Evolutionary conservation across 2,113 vertebrate genomes (phyloP).

Genomic region (Arvicanthis niloticus): DNA sequence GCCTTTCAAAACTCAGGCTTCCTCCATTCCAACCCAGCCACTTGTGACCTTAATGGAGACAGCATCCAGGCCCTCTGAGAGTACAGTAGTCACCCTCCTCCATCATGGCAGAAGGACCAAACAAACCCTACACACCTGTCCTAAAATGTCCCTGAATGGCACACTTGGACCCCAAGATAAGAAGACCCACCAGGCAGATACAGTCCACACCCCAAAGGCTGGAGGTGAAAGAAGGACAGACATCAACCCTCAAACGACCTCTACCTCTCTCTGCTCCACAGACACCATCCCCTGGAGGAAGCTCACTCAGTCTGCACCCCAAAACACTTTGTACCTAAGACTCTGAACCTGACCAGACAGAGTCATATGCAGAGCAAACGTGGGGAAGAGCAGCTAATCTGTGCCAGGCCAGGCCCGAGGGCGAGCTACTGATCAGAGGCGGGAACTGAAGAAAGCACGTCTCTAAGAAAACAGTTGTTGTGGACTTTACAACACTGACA

Average conservation of each 20-base stretch:
- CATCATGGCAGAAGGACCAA: slow-evolving; percentile 42
- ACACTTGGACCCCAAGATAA: accelerated
- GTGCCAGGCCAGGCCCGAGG: not conserved
- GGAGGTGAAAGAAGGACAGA: not conserved
- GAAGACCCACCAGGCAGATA: not conserved
- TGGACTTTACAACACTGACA: not conserved
- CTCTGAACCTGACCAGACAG: accelerated
- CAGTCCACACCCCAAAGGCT: not conserved
- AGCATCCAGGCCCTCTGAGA: not conserved
- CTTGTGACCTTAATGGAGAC: accelerated
- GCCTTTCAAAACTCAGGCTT: not conserved
- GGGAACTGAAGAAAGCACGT: not conserved
- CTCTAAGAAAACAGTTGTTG: not conserved
- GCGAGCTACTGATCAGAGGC: not conserved
- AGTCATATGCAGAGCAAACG: not conserved
- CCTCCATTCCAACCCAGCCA: not conserved
- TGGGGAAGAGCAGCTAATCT: accelerated
- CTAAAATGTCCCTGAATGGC: not conserved
- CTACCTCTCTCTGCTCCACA: not conserved
- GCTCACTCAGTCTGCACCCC: not conserved
- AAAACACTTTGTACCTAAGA: not conserved
- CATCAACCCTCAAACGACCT: not conserved
- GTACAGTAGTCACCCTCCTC: not conserved
- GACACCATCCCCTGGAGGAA: slow-evolving; percentile 53
- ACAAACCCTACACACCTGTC: slow-evolving; percentile 48